Evolutionary conservation across 2,888 invertebrate species (phyloP), one percentile per base, ranked within the genome.

Genomic region (Tiliacea aurago): DNA sequence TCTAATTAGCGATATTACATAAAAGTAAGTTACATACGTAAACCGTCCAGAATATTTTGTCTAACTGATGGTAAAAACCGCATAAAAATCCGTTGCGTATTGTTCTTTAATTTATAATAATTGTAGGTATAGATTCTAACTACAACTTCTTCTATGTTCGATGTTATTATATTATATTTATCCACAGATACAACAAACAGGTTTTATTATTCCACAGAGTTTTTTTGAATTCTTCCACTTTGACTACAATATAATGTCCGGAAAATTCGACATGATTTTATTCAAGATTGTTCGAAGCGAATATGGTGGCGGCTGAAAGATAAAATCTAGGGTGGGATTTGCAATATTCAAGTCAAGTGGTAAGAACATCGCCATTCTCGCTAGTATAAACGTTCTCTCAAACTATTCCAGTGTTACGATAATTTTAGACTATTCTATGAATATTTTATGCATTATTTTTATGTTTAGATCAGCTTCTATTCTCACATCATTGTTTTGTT

Each of bases 281-380:
- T 87, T 86, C 86, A 87, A 81, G 80, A 86, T 76, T 71, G 74
- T 76, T 73, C 78, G 76, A 76, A 79, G 80, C 72, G 78, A 84
- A 86, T 88, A 86, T 80, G 80, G 87, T 85, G 82, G 85, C 86
- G 80, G 84, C 86, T 83, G 85, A 33, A 81, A 80, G 88, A 89
- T 90, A 89, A 90, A 90, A 91, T 91, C 91, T 89, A 87, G 89
- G 88, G 84, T 84, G 83, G 88, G 87, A 89, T 90, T 87, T 89
- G 88, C 90, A 90, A 90, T 90, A 89, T 90, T 88, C 84, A 86
- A 89, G 87, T 71, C 69, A 77, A 86, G 84, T 86, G 80, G 76
- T 75, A 80, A 65, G 72, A 49, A 84, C 81, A 87, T 87, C 76
- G 87, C 83, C 75, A 84, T 86, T 85, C 67, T 70, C 76, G 73